Conservation (phyloP, 2,113 vertebrate species). For the Craseonycteris thonglongyai region DNA sequence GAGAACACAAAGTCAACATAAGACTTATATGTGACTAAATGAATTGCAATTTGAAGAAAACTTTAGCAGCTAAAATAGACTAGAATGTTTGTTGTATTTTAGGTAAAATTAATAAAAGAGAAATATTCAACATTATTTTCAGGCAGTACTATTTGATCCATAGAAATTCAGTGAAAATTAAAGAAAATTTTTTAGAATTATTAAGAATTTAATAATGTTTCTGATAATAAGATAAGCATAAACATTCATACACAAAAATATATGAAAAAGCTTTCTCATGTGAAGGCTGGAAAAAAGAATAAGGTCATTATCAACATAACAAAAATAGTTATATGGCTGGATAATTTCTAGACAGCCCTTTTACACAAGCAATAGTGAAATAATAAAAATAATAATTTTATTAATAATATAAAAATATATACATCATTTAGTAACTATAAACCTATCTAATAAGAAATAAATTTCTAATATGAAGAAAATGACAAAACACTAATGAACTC, state of each 20-base stretch:
- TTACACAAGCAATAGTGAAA: not conserved
- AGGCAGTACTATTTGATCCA: not conserved
- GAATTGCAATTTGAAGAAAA: not conserved
- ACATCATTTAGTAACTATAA: not conserved
- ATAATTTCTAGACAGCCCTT: too few relatives aligned
- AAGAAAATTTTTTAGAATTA: not conserved
- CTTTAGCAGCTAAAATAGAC: not conserved
- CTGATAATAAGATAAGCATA: not conserved
- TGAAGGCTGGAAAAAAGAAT: too few relatives aligned
- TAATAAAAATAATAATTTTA: not conserved
- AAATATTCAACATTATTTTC: not conserved
- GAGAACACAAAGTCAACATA: not conserved
- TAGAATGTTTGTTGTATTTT: not conserved
- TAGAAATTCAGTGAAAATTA: not conserved
- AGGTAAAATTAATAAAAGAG: not conserved
- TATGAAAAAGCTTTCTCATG: not conserved
- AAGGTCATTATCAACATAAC: too few relatives aligned
- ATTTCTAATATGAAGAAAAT: not conserved
- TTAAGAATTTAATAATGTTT: not conserved
- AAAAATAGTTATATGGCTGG: too few relatives aligned
- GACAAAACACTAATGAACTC: not conserved
- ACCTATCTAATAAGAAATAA: not conserved
- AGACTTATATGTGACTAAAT: not conserved
- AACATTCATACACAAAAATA: too few relatives aligned
- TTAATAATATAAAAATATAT: not conserved